Evolutionary conservation across 2,797 vertebrate genomes (phyloP).

Genomic region (Sardinella longiceps): DNA sequence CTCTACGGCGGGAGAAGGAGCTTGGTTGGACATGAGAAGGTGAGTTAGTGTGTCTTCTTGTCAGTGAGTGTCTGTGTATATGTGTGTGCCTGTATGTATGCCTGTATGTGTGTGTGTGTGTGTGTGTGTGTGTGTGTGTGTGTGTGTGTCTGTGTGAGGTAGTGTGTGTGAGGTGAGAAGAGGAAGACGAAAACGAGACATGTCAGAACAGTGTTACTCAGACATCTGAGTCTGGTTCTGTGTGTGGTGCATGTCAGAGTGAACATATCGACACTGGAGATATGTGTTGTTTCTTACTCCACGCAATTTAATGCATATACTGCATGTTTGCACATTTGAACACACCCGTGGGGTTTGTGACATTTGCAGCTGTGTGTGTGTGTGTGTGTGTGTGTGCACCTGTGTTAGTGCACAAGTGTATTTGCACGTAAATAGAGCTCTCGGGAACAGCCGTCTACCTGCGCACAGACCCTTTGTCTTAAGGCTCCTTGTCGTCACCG

Average conservation of each 20-base stretch:
- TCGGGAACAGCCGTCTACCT: slow-evolving; percentile 21
- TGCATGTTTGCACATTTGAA: background rate
- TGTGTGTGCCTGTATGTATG: slow-evolving; percentile 21
- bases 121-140: background rate
- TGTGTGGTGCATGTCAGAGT: background rate
- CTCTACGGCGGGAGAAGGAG: slow-evolving; percentile 23
- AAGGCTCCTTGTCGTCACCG: background rate
- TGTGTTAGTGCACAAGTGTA: background rate
- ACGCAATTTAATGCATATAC: background rate
- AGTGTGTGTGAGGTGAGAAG: background rate
- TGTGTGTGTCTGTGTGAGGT: background rate
- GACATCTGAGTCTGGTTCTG: background rate
- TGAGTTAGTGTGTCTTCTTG: background rate
- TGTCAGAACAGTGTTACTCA: background rate
- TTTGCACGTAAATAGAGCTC: background rate
- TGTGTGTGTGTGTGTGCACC: background rate
- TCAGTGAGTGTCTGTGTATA: slow-evolving; percentile 24
- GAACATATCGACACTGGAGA: background rate
- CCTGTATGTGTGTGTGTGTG: background rate
- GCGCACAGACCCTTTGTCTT: slow-evolving; percentile 23
- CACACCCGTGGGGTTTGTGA: background rate
- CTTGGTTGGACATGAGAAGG: background rate
- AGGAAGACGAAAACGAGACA: background rate
- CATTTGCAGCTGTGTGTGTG: background rate
- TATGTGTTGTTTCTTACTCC: background rate